Base-by-base conservation (phyloP, 2,797 vertebrate genomes). In the Peromyscus attwateri region DNA sequence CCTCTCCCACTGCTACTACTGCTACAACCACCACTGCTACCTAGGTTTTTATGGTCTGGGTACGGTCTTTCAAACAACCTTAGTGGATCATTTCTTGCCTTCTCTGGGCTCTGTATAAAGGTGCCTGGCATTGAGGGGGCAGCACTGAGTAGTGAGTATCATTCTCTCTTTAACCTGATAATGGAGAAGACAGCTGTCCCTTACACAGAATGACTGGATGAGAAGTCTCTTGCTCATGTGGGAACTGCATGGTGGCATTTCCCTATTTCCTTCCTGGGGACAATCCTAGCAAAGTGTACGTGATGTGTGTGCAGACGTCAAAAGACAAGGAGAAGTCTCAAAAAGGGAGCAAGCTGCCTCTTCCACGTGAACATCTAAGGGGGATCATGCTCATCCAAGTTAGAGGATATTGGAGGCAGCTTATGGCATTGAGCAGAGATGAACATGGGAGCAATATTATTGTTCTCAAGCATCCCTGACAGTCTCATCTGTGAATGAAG, bases 361-460 rank as follows among this genome's bases (percentile, higher is more conserved):
- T 64, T 3, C 31, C 43, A 11, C 19, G 19, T 29, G 17, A 1
- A 25, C 3, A 40, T 4, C 0, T 2, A 64, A 55, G 27, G 6
- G 14, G 23, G 49, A 83, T 43, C 4, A 31, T 34, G 34, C 8
- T 66, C 19, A 0, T 46, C 29, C 27, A 84, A 46, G 19, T 25
- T 68, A n/a, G n/a, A 49, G 19, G 29, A 14, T 46, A 19, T n/a
- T 49, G 10, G 1, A 19, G 9, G 19, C 43, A 49, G 6, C 43
- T 68, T 10, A 25, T 34, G 27, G 43, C 31, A 52, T 85, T 85
- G 6, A 25, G 40, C 9, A n/a, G 19, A 46, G 43, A 64, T 21
- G 13, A 66, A 75, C 21, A 21, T 14, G 25, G 43, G 43, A 84
- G 17, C 6, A 55, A 49, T 60, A 23, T 64, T 68, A 27, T 13